These are phyloP conservation scores for Emesis furor DNA, from an alignment of 2,888 invertebrate genomes.

Conservation along the genomic window DNA sequence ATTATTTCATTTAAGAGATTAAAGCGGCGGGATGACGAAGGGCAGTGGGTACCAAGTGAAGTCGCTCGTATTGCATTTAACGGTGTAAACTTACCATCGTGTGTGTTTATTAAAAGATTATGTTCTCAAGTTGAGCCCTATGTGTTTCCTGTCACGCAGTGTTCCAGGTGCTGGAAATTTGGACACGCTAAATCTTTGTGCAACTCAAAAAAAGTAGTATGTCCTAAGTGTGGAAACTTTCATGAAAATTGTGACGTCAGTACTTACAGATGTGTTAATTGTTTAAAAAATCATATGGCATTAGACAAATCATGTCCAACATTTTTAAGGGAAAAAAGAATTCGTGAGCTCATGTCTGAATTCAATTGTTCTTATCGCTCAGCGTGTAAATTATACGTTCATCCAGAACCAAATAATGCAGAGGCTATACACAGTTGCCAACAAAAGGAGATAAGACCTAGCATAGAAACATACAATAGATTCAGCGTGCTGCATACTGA, in stretches of 20 bases:
- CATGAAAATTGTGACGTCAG: slow-evolving; percentile 67
- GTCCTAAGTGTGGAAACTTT: slow-evolving; percentile 58
- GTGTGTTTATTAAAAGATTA: slow-evolving; percentile 9
- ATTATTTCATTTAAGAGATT: slow-evolving; percentile 32
- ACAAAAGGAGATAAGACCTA: background rate
- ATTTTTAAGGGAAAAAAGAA: slow-evolving; percentile 66
- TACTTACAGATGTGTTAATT: slow-evolving; percentile 59
- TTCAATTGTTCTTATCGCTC: slow-evolving; percentile 56
- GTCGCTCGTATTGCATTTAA: slow-evolving; percentile 28
- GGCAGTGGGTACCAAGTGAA: slow-evolving; percentile 36
- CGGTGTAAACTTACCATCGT: slow-evolving; percentile 7
- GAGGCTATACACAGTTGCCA: background rate
- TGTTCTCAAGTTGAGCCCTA: slow-evolving; percentile 62
- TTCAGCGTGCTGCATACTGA: background rate
- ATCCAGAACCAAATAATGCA: background rate
- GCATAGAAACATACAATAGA: background rate
- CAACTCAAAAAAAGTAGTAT: slow-evolving; percentile 49
- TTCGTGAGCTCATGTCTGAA: slow-evolving; percentile 65
- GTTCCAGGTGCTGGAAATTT: slow-evolving; percentile 65
- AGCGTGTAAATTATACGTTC: background rate
- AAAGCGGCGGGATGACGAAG: slow-evolving; percentile 27
- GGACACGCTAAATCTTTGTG: slow-evolving; percentile 46
- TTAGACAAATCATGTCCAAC: slow-evolving; percentile 66
- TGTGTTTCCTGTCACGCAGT: slow-evolving; percentile 69
- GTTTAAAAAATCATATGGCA: slow-evolving; percentile 61